Percentiles rank a stretch among this genome's conserved stretches.
Conservation (phyloP, 2,113 vertebrate genomes). For the Callipepla californica region DNA sequence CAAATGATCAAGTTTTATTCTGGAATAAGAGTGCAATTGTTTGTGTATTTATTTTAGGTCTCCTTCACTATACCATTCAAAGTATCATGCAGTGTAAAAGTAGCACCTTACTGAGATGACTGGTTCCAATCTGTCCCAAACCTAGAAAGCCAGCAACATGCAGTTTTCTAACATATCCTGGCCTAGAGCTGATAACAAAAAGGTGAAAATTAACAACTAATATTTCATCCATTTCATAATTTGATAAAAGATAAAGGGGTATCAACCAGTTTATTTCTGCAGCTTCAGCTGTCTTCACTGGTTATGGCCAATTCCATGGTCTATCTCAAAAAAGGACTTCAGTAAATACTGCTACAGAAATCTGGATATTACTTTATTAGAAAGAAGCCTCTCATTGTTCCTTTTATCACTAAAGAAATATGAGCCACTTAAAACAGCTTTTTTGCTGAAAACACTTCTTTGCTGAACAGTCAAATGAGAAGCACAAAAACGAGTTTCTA, state of each 20-base stretch:
- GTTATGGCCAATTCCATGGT: not conserved
- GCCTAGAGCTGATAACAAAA: not conserved
- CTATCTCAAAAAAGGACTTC: not conserved
- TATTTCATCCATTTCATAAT: not conserved
- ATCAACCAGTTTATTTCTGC: not conserved
- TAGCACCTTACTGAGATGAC: not conserved
- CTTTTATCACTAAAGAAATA: not conserved
- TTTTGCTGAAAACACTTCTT: not conserved
- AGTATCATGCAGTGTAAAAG: not conserved
- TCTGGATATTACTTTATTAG: not conserved
- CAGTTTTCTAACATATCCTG: not conserved
- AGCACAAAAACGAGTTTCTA: not conserved
- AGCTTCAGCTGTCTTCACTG: not conserved
- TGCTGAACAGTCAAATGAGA: not conserved
- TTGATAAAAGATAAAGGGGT: not conserved
- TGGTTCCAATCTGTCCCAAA: not conserved
- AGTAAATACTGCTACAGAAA: not conserved
- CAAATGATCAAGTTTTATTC: not conserved
- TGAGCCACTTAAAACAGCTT: accelerated
- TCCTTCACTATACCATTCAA: not conserved
- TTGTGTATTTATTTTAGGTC: not conserved
- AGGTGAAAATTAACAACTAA: accelerated
- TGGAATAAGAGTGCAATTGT: not conserved
- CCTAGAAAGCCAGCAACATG: not conserved
- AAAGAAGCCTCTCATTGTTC: not conserved